Conservation (phyloP, 1,140 invertebrate species). For the Bradysia coprophila region DNA sequence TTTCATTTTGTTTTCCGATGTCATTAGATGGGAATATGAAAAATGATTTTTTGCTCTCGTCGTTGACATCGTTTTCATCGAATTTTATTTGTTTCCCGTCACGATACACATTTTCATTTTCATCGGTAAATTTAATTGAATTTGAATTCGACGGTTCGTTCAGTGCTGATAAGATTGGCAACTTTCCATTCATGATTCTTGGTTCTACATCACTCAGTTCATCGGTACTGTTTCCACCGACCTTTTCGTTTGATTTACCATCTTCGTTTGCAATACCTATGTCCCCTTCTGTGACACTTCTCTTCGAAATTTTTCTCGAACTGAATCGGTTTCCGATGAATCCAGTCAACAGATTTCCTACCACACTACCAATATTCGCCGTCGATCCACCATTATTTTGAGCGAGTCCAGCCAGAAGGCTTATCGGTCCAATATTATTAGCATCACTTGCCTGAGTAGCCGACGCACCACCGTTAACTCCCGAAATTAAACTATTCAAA, state of each 20-base stretch:
- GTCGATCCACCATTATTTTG: not conserved
- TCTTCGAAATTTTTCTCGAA: not conserved
- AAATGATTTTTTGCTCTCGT: not conserved
- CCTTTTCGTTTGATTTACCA: not conserved
- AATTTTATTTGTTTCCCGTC: not conserved
- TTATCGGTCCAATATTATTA: no score
- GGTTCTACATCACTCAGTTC: slow-evolving; percentile 1
- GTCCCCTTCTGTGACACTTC: slow-evolving; percentile 3
- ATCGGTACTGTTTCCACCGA: not conserved
- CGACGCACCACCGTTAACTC: not conserved
- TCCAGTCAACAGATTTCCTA: slow-evolving; percentile 4
- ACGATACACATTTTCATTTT: not conserved
- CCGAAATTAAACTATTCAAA: not conserved
- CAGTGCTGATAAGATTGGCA: not conserved
- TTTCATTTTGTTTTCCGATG: not conserved
- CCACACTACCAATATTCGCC: not conserved
- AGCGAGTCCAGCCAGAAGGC: not conserved
- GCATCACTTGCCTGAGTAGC: not conserved
- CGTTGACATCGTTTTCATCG: not conserved
- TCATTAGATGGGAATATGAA: not conserved
- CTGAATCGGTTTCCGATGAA: slow-evolving; percentile 3
- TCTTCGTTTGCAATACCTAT: slow-evolving; percentile 3
- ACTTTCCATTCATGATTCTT: slow-evolving; percentile 1
- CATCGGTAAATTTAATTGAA: not conserved
- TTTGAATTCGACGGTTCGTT: not conserved